Evolutionary conservation across 2,113 vertebrate genomes (phyloP).

Genomic region (Martes martes): DNA sequence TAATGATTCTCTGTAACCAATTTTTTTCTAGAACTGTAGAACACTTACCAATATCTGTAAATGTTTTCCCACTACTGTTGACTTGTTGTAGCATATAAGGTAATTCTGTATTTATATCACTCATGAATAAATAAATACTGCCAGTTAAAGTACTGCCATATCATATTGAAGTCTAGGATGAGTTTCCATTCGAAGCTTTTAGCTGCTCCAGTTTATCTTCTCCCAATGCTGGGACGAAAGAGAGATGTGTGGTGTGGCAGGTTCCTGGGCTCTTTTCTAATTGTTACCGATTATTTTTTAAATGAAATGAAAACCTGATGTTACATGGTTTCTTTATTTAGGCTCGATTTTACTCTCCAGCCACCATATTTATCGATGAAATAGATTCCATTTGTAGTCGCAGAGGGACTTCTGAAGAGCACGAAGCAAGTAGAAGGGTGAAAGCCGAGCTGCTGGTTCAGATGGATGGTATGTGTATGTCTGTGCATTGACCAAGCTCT

Average conservation of each 20-base stretch:
- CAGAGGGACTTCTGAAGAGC: slow-evolving; percentile 96
- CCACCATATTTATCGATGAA: slow-evolving; percentile 99
- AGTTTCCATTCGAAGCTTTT: background rate
- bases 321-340: slow-evolving; percentile 73
- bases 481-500: accelerated
- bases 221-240: background rate
- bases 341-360: slow-evolving; percentile 97
- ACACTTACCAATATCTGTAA: background rate
- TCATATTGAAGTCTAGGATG: background rate
- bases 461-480: slow-evolving; percentile 93
- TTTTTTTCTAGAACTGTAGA: background rate
- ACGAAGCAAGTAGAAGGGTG: slow-evolving; percentile 96
- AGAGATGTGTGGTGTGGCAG: background rate
- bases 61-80: background rate
- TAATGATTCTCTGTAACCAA: background rate
- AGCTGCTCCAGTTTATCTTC: background rate
- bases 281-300: background rate
- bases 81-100: background rate
- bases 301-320: background rate
- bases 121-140: background rate
- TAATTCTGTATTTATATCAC: background rate
- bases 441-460: slow-evolving; percentile 97
- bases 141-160: background rate
- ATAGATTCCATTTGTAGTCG: slow-evolving; percentile 99
- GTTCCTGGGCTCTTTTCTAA: background rate